Evolutionary conservation across 2,797 vertebrate species (phyloP).

Genomic region (Phataginus tetradactyla): DNA sequence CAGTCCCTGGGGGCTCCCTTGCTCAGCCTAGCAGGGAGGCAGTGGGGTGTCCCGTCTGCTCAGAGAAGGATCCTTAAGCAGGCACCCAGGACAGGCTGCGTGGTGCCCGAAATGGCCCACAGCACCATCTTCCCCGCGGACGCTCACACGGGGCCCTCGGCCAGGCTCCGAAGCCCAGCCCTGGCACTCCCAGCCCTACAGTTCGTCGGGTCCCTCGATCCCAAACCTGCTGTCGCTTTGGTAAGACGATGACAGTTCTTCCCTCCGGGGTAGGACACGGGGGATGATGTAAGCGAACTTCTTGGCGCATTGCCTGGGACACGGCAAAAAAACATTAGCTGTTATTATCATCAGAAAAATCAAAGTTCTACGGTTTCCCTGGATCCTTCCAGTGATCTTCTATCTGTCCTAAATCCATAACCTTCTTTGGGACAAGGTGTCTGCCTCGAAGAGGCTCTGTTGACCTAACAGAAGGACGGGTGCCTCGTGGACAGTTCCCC

Average conservation of each 20-base stretch:
- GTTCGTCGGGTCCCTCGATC: neutral
- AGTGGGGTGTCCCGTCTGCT: neutral
- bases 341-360: neutral
- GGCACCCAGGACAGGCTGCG: neutral
- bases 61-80: too few relatives aligned
- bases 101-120: neutral
- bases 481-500: accelerated
- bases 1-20: neutral
- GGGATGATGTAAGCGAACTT: accelerated
- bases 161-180: neutral
- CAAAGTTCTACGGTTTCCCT: too few relatives aligned
- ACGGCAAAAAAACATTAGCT: accelerated
- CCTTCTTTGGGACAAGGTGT: neutral
- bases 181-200: neutral
- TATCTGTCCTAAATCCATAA: neutral
- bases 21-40: accelerated
- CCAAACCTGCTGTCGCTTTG: neutral
- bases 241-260: neutral
- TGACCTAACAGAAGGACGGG: too few relatives aligned
- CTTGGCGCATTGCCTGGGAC: accelerated
- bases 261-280: accelerated
- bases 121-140: accelerated
- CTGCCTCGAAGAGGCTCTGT: accelerated
- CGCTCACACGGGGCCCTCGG: too few relatives aligned
- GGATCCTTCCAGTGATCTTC: accelerated